Evolutionary conservation across 2,113 vertebrate species (phyloP), one percentile per base, ranked within the genome.

Genomic region (Nibea albiflora): DNA sequence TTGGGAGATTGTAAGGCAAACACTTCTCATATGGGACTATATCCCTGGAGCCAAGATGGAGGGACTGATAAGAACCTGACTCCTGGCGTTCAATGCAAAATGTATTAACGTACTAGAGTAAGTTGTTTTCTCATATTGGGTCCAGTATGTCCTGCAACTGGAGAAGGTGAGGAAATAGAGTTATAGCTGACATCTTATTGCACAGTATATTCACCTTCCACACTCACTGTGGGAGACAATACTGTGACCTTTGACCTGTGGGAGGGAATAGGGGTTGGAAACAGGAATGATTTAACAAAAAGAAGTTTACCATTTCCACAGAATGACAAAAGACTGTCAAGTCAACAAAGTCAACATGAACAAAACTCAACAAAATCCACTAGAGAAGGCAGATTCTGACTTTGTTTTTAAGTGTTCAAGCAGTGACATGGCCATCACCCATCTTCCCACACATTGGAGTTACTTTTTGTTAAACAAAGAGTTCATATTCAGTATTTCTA

Each of bases 51-150:
- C 54, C 53, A 60, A 44, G 42, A 75, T 72, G 60, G 49, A 82
- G 52, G 73, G 60, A 84, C 74, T 89, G 75, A 91, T 86, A 84
- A 81, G 47, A 91, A 78, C 63, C 71, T 28, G 66, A 66, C 78
- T 87, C 53, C 71, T 56, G 85, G 87, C 71, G 22, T 81, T 88
- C 79, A 60, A 89, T 93, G 91, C 85, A 90, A 90, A 94, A 93
- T 92, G 91, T 83, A 90, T 94, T 85, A 90, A 76, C 53, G 8
- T 58, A 58, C 53, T 79, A 35, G 35, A 35, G 35, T 35, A 75
- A 63, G 60, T 81, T 63, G 44, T 71, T 83, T 42, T 60, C 77
- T 86, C 35, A 89, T 91, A 89, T 86, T 87, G 84, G 74, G 16
- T n/a, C 65, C 75, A 49, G 44, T 57, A 52, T 85, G 78, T 89